Evolutionary conservation across 2,113 vertebrate genomes (phyloP), one percentile per base, ranked within the genome.

Genomic region (Ptilorrhoa leucosticta): DNA sequence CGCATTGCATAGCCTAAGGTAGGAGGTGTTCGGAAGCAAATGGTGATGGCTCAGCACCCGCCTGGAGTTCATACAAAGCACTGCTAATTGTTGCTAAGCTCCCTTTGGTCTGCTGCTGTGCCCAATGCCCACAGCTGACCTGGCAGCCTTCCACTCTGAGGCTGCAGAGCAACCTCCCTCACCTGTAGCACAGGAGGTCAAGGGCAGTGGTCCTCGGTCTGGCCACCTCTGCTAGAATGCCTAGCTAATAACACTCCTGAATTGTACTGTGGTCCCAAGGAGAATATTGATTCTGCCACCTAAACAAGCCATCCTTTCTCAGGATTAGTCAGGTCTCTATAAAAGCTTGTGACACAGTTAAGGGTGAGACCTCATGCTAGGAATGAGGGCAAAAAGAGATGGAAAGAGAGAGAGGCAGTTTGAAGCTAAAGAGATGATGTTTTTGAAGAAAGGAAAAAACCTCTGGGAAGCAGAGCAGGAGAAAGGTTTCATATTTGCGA

Each of bases 161-260:
- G 40, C n/a, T 76, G 61, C 40, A 48, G 48, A 58, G 16, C 0
- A 3, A 24, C 37, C n/a, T 73, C 45, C 40, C 26, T 85, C 23
- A 30, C 12, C 47, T 2, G 2, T 1, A 22, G 40, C 18, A 3
- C 11, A 37, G 31, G 37, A 45, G n/a, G 39, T 5, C 0, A 0
- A 3, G 50, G 33, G 15, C 56, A 80, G 58, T 60, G 17, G 15
- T 65, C 37, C 44, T 79, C 57, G 35, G 15, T 31, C 24, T 20
- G 28, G 53, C 47, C 61, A 31, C 30, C 57, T 64, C 60, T 68
- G 54, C 31, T 64, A 40, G 44, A 31, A 11, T 31, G 37, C n/a
- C 86, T 35, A 61, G 70, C 66, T 85, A 68, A 79, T 50, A 58
- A 48, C 39, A 17, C 10, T 75, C 50, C 26, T 65, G 40, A 89